Conservation (phyloP, 1,140 invertebrate species). For the Drosophila prosaltans region DNA sequence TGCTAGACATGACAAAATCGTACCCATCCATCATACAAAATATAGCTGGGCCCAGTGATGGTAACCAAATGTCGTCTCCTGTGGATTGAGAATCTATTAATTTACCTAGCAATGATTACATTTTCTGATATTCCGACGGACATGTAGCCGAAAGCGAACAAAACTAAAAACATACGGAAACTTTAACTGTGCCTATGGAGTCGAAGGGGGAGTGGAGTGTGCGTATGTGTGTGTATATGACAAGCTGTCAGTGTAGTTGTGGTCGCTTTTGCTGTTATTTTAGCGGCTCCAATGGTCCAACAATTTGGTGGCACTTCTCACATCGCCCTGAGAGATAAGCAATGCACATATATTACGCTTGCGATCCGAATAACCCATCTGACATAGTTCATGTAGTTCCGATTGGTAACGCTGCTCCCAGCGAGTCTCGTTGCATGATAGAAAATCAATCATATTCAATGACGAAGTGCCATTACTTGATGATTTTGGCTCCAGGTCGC, state of each 20-base stretch:
- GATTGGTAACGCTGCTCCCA: constrained; percentile 34
- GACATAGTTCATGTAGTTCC: constrained; percentile 38
- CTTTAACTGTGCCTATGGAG: constrained; percentile 2
- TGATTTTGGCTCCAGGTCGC: background rate
- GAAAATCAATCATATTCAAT: constrained; percentile 25
- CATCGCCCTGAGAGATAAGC: constrained; percentile 44
- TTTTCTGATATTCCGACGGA: constrained; percentile 14
- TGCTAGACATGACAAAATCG: constrained; percentile 38
- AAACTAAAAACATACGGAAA: constrained; percentile 11
- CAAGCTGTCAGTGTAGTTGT: background rate
- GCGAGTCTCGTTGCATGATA: constrained; percentile 26
- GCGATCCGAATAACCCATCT: constrained; percentile 42
- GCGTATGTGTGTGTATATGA: background rate
- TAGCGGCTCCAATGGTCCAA: constrained; percentile 56
- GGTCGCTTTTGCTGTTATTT: background rate
- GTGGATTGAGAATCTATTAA: background rate
- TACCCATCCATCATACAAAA: constrained; percentile 50
- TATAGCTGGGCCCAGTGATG: constrained; percentile 15
- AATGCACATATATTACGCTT: constrained; percentile 49
- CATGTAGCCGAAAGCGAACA: constrained; percentile 22
- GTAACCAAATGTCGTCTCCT: background rate
- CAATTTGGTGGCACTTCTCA: constrained; percentile 44
- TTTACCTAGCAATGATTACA: background rate
- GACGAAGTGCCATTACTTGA: constrained; percentile 2
- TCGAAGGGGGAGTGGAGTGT: background rate